phyloP scores from a whole-genome alignment of 2,888 invertebrate genomes.

The Octonoba sinensis region DNA sequence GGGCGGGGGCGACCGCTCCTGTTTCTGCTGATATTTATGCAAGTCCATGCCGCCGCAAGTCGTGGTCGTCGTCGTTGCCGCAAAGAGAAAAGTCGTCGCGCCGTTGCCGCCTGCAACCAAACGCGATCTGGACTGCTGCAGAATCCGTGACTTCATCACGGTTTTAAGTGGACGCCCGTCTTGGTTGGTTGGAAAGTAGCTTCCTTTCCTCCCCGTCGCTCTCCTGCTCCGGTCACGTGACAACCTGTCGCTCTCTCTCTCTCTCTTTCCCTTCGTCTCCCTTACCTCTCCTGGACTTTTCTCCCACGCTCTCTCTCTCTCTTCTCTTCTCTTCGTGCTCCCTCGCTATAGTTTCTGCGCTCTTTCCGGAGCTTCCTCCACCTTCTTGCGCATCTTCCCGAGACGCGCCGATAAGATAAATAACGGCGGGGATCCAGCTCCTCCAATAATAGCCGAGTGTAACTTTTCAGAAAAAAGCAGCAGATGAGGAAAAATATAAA shows the following conservation, averaged over 20 bases:
- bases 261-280: not conserved
- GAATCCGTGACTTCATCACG: constrained; percentile 47
- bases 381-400: too few relatives aligned
- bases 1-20: not conserved
- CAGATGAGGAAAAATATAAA: too few relatives aligned
- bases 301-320: not conserved
- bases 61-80: constrained; percentile 4
- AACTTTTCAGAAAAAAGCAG: too few relatives aligned
- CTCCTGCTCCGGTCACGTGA: constrained; percentile 29
- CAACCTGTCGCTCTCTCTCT: not conserved
- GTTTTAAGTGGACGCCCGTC: constrained; percentile 28
- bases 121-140: constrained; percentile 39
- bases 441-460: too few relatives aligned
- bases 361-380: constrained; percentile 2
- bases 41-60: constrained; percentile 10
- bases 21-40: not conserved
- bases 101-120: constrained; percentile 9
- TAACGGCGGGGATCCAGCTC: too few relatives aligned
- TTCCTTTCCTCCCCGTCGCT: constrained; percentile 33
- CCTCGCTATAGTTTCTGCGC: not conserved
- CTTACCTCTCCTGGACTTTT: not conserved
- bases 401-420: too few relatives aligned
- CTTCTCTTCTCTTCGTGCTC: not conserved
- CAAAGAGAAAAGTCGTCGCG: constrained; percentile 6
- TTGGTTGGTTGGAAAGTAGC: constrained; percentile 32